These are phyloP conservation scores for Microcebus lehilahytsara DNA, from an alignment of 2,113 vertebrate species.

Conservation along the genomic window DNA sequence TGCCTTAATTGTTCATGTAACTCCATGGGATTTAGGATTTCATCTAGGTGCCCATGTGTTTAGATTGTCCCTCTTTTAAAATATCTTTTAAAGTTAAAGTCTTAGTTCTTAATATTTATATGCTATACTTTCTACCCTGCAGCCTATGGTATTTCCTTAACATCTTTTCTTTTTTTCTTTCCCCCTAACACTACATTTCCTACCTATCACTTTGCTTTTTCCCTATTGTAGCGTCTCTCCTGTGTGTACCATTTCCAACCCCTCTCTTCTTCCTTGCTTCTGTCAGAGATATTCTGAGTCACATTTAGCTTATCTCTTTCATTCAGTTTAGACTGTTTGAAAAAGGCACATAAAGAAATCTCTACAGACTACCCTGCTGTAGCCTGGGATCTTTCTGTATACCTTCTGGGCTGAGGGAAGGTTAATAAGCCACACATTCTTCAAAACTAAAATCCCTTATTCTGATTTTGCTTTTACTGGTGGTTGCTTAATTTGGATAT, in stretches of 20 bases:
- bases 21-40: background rate
- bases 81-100: background rate
- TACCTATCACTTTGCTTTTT: background rate
- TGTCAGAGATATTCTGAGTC: background rate
- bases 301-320: constrained; percentile 21
- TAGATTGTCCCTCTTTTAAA: background rate
- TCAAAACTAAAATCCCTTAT: background rate
- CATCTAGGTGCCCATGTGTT: background rate
- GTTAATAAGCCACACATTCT: background rate
- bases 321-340: background rate
- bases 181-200: background rate
- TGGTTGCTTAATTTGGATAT: background rate
- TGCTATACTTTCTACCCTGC: background rate
- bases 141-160: background rate
- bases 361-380: rapidly evolving
- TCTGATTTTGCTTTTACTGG: background rate
- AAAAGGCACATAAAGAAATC: background rate
- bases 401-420: background rate
- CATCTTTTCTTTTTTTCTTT: background rate
- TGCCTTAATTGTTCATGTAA: background rate
- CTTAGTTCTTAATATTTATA: background rate
- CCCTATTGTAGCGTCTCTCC: background rate
- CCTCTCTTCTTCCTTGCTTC: background rate
- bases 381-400: background rate
- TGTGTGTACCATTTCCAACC: background rate